Evolutionary conservation across 1,140 invertebrate genomes (phyloP).

Genomic region (Hycleus cichorii): DNA sequence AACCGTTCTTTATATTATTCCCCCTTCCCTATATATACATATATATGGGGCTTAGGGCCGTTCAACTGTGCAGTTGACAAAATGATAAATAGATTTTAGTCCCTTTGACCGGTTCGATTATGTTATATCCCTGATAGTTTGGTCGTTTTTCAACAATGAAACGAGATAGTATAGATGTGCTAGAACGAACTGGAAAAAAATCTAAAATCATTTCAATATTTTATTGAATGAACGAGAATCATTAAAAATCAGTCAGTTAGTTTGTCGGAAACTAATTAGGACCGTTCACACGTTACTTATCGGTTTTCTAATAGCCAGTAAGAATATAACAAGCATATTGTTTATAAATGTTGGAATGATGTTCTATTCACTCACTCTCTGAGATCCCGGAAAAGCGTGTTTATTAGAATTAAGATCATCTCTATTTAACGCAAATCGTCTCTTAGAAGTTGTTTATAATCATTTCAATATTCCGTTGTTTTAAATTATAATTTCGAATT

Average conservation of each 20-base stretch:
- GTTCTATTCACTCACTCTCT: too few relatives aligned
- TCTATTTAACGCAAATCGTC: too few relatives aligned
- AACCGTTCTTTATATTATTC: constrained; percentile 28
- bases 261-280: constrained; percentile 20
- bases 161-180: too few relatives aligned
- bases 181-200: too few relatives aligned
- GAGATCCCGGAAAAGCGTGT: constrained; percentile 16
- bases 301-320: not conserved
- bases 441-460: too few relatives aligned
- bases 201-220: too few relatives aligned
- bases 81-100: constrained; percentile 34
- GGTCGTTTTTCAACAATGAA: not conserved
- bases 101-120: constrained; percentile 31
- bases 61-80: constrained; percentile 28
- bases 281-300: constrained; percentile 24
- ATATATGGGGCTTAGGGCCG: constrained; percentile 17
- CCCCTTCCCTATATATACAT: constrained; percentile 5
- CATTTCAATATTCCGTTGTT: too few relatives aligned
- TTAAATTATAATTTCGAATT: too few relatives aligned
- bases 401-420: not conserved
- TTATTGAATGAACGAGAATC: not conserved
- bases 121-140: constrained; percentile 19
- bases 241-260: constrained; percentile 18
- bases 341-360: not conserved
- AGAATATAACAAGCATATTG: constrained; percentile 17